Evolutionary conservation across 2,888 invertebrate genomes (phyloP).

Genomic region (Cataglyphis cursor): DNA sequence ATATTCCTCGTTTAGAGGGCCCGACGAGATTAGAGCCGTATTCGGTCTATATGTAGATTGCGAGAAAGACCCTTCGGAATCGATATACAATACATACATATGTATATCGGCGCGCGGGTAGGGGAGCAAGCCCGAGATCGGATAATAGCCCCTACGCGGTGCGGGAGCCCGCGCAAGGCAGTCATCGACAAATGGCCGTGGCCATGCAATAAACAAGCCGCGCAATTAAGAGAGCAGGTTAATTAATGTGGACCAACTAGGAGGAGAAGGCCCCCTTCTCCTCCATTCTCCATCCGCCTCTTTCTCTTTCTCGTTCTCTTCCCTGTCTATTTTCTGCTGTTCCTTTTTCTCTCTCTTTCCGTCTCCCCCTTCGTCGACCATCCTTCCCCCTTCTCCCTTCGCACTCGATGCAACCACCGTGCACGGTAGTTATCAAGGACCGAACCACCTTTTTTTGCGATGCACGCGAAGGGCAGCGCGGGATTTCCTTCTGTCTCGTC

Average conservation of each 20-base stretch:
- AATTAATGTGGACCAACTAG: conserved; percentile 82
- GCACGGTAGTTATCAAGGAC: conserved; percentile 77
- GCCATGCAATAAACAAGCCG: conserved; percentile 82
- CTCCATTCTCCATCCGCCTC: conserved; percentile 22
- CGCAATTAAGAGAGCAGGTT: conserved; percentile 83
- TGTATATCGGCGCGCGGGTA: conserved; percentile 53
- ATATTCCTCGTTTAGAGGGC: conserved; percentile 65
- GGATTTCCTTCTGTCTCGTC: conserved; percentile 72
- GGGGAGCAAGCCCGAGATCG: conserved; percentile 69
- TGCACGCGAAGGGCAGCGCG: conserved; percentile 57
- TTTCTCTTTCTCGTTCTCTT: conserved; percentile 31
- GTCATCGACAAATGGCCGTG: conserved; percentile 80
- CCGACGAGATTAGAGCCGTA: conserved; percentile 60
- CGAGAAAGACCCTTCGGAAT: conserved; percentile 59
- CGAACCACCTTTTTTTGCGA: conserved; percentile 73
- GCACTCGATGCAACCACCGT: conserved; percentile 68
- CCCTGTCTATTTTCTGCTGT: conserved; percentile 28
- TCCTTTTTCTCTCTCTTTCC: conserved; percentile 37
- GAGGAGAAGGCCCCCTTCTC: conserved; percentile 65
- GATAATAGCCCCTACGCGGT: conserved; percentile 75
- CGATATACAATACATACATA: conserved; percentile 70
- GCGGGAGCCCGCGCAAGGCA: conserved; percentile 67
- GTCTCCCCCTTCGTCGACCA: conserved; percentile 49
- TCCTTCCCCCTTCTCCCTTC: conserved; percentile 44
- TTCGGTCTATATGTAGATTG: conserved; percentile 70